Conservation (phyloP, 2,113 vertebrate genomes). For the Genyomyrus donnyi region DNA sequence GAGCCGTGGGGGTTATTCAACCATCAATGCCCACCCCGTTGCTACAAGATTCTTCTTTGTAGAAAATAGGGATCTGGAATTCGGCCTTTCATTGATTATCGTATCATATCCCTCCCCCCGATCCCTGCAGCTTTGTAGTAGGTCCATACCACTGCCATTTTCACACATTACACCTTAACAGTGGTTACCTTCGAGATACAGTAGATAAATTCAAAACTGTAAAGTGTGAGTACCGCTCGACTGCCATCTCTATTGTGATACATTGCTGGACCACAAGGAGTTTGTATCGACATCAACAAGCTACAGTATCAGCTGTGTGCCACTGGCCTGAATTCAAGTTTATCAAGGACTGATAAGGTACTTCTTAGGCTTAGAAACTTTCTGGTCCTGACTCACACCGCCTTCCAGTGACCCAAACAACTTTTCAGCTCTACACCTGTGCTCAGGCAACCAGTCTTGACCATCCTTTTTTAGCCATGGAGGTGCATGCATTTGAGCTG, state of each 20-base stretch:
- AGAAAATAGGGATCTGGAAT: not conserved
- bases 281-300: not conserved
- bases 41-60: not conserved
- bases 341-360: not conserved
- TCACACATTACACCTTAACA: not conserved
- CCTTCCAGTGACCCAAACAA: not conserved
- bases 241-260: not conserved
- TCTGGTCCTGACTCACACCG: not conserved
- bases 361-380: not conserved
- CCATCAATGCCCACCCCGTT: not conserved
- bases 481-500: not conserved
- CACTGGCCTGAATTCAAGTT: not conserved
- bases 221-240: not conserved
- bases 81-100: not conserved
- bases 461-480: not conserved
- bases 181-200: not conserved
- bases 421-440: not conserved
- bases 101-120: not conserved
- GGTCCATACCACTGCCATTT: not conserved
- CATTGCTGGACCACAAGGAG: not conserved
- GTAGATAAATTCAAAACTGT: not conserved
- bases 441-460: not conserved
- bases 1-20: not conserved
- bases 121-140: not conserved
- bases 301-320: not conserved